Base-by-base conservation (phyloP, 2,888 invertebrate species). In the Pristionchus mayeri region DNA sequence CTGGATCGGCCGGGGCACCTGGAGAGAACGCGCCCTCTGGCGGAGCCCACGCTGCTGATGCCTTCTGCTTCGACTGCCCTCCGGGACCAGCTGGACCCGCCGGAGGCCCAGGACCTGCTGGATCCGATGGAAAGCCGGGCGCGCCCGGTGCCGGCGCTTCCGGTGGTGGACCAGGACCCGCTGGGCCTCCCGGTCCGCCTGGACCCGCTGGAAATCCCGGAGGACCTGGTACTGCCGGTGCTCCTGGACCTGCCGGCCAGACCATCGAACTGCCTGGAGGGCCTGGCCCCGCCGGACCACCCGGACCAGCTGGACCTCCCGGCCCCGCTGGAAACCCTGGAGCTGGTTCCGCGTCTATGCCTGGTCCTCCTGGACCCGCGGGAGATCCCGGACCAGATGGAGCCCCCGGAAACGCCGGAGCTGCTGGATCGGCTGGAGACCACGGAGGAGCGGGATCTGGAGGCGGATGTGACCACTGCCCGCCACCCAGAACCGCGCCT, bases 21-120 rank as follows among this genome's bases (percentile, higher is more conserved):
- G 90, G 89, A 85, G 78, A 86, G 21, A 87, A 88, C 63, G 88
- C 88, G n/a, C 78, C 81, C n/a, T 88, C 88, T 40, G 54, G 54
- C 54, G n/a, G n/a, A n/a, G 87, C 84, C 16, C 81, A 86, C 50
- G 86, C 87, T 16, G 87, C 89, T 71, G 85, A 78, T 67, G 84
- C 86, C 63, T 89, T 87, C 89, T 90, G 87, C 89, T 88, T 88
- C 87, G 90, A 85, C 86, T 89, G 90, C 85, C 89, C 89, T 54
- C 21, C 63, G 16, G 78, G 78, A 4, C 50, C 78, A 4, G 78
- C 78, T 4, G 78, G 78, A 78, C 50, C 50, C 30, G 50, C 48
- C 30, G 78, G 78, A 48, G 21, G 16, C 48, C 27, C 75, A 3
- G 75, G 75, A 63, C 63, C 63, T 63, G 63, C 63, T 18, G 63